These are phyloP conservation scores for Apamea crenata DNA, from an alignment of 2,888 invertebrate genomes.

Conservation along the genomic window DNA sequence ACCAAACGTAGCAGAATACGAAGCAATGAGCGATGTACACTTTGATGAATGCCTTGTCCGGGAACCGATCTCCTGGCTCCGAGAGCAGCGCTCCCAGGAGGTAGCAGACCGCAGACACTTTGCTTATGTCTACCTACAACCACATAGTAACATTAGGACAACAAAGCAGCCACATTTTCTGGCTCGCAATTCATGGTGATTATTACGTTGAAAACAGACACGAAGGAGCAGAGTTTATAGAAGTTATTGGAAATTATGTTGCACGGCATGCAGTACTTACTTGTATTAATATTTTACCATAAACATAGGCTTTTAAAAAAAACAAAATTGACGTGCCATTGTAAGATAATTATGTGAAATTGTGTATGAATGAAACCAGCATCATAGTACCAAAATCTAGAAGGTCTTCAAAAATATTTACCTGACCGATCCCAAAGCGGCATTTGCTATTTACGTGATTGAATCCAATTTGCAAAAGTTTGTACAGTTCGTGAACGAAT, in stretches of 20 bases:
- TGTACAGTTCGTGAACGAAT: constrained; percentile 92
- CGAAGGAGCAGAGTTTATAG: too few species aligned
- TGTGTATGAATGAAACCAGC: background rate
- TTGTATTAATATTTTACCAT: background rate
- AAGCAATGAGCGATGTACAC: constrained; percentile 94
- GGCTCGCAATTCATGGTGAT: background rate
- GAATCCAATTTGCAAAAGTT: constrained; percentile 92
- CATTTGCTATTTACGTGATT: constrained; percentile 93
- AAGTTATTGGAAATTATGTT: constrained; percentile 3
- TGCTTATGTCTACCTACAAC: constrained; percentile 94
- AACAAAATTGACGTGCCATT: too few species aligned
- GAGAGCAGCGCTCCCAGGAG: constrained; percentile 93
- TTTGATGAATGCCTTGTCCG: constrained; percentile 91
- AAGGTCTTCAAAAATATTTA: constrained; percentile 69
- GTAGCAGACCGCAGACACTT: constrained; percentile 94
- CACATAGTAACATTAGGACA: background rate
- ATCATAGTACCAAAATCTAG: too few species aligned
- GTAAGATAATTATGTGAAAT: background rate
- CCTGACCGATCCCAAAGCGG: constrained; percentile 94
- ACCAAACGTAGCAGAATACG: constrained; percentile 95
- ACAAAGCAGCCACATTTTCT: background rate
- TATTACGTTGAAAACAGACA: background rate
- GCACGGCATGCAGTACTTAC: background rate
- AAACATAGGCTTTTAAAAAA: too few species aligned
- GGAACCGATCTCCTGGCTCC: constrained; percentile 91